Percentiles rank a stretch among this genome's conserved stretches.
Evolutionary conservation across 53 echinoderm and acorn worm genomes (phyloP).

Genomic region (Astropecten irregularis): DNA sequence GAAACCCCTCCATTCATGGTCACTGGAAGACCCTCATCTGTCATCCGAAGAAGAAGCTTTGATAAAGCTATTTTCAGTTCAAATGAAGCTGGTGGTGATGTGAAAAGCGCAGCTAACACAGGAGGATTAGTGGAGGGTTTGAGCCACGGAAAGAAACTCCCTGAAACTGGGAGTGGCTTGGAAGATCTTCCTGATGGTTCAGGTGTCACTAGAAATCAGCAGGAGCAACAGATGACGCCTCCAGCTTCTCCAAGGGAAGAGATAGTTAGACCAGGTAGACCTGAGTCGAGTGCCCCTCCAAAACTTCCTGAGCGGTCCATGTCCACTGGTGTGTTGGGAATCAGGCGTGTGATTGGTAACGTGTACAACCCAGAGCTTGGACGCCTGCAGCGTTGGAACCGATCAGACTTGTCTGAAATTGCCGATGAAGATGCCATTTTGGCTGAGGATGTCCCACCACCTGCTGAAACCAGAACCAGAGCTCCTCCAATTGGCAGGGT

Average conservation of each 20-base stretch:
- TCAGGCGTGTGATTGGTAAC: slow-evolving; percentile 32
- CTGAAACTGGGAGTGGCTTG: not conserved
- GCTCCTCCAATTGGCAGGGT: slow-evolving; percentile 53
- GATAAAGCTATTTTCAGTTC: slow-evolving; percentile 15
- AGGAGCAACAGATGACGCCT: not conserved
- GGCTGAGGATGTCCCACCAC: slow-evolving; percentile 31
- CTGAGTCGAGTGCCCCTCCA: slow-evolving; percentile 53
- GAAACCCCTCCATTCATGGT: slow-evolving; percentile 51
- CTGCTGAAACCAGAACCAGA: slow-evolving; percentile 25
- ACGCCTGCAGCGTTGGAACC: slow-evolving; percentile 55
- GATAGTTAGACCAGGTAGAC: slow-evolving; percentile 39
- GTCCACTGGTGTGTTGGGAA: slow-evolving; percentile 56
- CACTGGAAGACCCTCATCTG: slow-evolving; percentile 29
- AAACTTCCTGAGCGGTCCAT: slow-evolving; percentile 54
- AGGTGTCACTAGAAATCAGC: not conserved
- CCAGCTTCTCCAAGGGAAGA: slow-evolving; percentile 39
- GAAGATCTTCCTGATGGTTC: not conserved
- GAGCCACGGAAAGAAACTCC: not conserved
- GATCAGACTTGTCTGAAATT: slow-evolving; percentile 45
- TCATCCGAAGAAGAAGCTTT: slow-evolving; percentile 33
- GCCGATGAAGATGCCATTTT: slow-evolving; percentile 34
- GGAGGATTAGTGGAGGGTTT: not conserved
- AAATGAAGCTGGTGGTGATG: not conserved
- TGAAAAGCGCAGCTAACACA: not conserved
- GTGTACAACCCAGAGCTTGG: slow-evolving; percentile 53